Base-by-base conservation (phyloP, 2,797 vertebrate species). In the Poeciliopsis presidionis region DNA sequence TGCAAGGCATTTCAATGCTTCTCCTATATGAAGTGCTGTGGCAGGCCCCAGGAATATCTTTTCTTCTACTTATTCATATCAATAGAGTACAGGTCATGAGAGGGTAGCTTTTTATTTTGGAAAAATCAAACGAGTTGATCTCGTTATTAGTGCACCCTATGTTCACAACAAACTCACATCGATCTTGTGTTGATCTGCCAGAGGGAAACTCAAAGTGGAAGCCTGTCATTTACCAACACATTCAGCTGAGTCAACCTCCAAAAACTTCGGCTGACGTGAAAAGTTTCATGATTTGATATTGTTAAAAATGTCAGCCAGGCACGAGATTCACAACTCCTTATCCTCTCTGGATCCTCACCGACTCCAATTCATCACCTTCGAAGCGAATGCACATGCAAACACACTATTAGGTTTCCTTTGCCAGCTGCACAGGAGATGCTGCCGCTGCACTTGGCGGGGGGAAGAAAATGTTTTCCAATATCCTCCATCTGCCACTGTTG, bases 391-490 rank as follows among this genome's bases (percentile, higher is more conserved):
- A 55, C 73, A 70, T 7, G 36, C 79, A 72, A 22, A 81, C 82
- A 86, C 57, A 69, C 84, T 61, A 87, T 89, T 89, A 82, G 77
- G 76, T 87, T 92, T 86, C 85, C 72, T 76, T 72, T 77, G 82
- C 81, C 85, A 85, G 86, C 85, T 90, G 90, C 81, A 82, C 72
- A 83, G 8, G 53, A 77, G 76, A 79, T 16, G 74, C 72, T 81
- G 83, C 73, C 51, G 8, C 72, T 70, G 78, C 79, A 61, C 80
- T 80, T 75, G 57, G 73, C 33, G 11, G 83, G 43, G 67, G 55
- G 79, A 81, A 72, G 81, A 81, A 86, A 87, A 86, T 86, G 86
- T 85, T 88, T 90, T 90, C 88, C 92, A 91, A 90, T 93, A 87
- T 89, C 63, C 85, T 88, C 90, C 88, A 81, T 90, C 84, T 89